phyloP scores from a whole-genome alignment of 2,113 vertebrate species.

The Cyprinodon tularosa region DNA sequence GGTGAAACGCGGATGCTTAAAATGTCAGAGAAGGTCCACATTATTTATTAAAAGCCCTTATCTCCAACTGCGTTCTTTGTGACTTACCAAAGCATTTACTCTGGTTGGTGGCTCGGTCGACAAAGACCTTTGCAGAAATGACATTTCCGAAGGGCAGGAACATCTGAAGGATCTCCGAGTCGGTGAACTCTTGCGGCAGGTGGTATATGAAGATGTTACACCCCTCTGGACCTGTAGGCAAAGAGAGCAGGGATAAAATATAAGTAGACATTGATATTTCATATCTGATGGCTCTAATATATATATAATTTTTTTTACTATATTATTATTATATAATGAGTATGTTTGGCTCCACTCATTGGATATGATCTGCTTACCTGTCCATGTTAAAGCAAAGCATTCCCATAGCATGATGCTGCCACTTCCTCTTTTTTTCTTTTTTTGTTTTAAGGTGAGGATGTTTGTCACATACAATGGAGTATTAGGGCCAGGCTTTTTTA shows the following conservation, averaged over 20 bases:
- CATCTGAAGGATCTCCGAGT: conserved; percentile 96
- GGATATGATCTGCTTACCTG: too few relatives aligned
- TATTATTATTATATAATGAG: too few relatives aligned
- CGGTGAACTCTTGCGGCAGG: conserved; percentile 97
- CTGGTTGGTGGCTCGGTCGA: conserved; percentile 97
- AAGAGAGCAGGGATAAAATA: background rate
- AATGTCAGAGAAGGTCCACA: background rate
- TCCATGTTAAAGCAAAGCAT: too few relatives aligned
- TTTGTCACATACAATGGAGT: too few relatives aligned
- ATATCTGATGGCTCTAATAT: too few relatives aligned
- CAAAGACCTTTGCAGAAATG: conserved; percentile 97
- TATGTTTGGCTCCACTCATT: too few relatives aligned
- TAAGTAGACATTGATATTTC: background rate
- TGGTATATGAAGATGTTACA: conserved; percentile 99
- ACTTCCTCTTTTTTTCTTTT: too few relatives aligned
- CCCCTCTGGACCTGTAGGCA: conserved; percentile 89
- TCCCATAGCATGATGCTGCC: too few relatives aligned
- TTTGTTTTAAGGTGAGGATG: too few relatives aligned
- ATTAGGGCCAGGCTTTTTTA: too few relatives aligned
- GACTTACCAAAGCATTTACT: conserved; percentile 97
- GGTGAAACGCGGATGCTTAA: conserved; percentile 1
- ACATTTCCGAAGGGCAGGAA: conserved; percentile 97
- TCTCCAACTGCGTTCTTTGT: background rate
- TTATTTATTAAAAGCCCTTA: background rate
- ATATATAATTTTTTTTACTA: too few relatives aligned